Base-by-base conservation (phyloP, 1,140 invertebrate species). In the Galendromus occidentalis region DNA sequence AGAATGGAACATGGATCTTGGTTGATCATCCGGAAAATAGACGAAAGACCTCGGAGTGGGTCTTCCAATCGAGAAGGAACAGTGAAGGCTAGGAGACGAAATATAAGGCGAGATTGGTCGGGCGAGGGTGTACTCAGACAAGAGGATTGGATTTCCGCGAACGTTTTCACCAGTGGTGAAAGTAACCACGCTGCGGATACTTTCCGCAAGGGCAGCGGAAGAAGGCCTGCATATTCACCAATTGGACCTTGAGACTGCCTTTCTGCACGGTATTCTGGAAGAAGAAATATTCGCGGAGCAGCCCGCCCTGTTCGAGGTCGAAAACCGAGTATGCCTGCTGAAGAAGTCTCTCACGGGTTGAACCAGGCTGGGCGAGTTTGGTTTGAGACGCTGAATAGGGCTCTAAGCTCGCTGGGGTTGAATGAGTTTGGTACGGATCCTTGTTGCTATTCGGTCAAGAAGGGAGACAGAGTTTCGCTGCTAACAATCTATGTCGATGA, bases 381-480 rank as follows among this genome's bases (percentile, higher is more conserved):
- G 70, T 59, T 70, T 67, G 22, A 72, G 71, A 64, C 68, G 71
- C n/a, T 41, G 51, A 42, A 67, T 39, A 71, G 74, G 65, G 75
- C 73, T 66, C 77, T 79, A 28, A 76, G 73, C 22, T 72, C 73
- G 2, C 70, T 73, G 68, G 72, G 73, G 1, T 74, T 79, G 47
- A 69, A 70, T 65, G 70, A 51, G 64, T 25, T 41, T n/a, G 4
- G 12, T 2, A 30, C 59, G 9, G 63, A 66, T 9, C 66, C 45
- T 41, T 66, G 63, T 41, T 28, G 63, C 17, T 66, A 29, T 33
- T 20, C 20, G 1, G 2, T 18, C 22, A 5, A n/a, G 1, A n/a
- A 4, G 1, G 25, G 42, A 1, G 41, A 45, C 1, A 44, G 42
- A 25, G 44, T 67, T 7, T 5, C 63, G 2, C 64, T 69, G 28